Conservation (phyloP, 2,888 invertebrate genomes). For the Falcaria lacertinaria region DNA sequence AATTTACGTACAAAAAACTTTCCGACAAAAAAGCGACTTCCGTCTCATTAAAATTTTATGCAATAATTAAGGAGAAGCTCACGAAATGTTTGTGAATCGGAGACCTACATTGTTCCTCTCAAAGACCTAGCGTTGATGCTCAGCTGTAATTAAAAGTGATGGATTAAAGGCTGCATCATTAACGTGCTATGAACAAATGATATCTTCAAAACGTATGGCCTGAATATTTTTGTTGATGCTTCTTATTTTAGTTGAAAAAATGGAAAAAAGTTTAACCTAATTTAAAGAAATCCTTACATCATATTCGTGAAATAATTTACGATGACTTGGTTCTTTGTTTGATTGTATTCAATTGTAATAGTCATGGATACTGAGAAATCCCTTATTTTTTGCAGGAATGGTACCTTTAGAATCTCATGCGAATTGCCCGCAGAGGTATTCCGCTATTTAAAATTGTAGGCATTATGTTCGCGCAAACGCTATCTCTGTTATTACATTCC, state of each 20-base stretch:
- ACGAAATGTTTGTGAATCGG: background rate
- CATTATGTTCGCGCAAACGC: conserved; percentile 52
- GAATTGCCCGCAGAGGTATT: conserved; percentile 50
- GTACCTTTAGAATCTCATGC: conserved; percentile 46
- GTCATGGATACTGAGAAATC: too few relatives aligned
- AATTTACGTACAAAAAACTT: too few relatives aligned
- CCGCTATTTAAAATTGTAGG: conserved; percentile 62
- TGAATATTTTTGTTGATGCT: too few relatives aligned
- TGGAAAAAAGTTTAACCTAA: too few relatives aligned
- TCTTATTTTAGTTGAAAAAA: too few relatives aligned
- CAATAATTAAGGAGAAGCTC: background rate
- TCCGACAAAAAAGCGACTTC: too few relatives aligned
- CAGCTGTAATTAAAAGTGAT: conserved; percentile 31
- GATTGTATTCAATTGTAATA: too few relatives aligned
- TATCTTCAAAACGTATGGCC: too few relatives aligned
- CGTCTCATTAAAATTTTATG: background rate
- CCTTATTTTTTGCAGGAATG: conserved; percentile 39
- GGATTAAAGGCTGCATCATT: conserved; percentile 27
- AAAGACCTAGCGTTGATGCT: background rate
- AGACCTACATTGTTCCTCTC: background rate
- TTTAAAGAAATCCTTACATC: too few relatives aligned
- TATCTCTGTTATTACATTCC: conserved; percentile 63
- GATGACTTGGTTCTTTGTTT: too few relatives aligned
- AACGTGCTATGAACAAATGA: too few relatives aligned
- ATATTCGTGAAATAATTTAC: too few relatives aligned